phyloP scores from a whole-genome alignment of 2,797 vertebrate species.

The Myoxocephalus aenaeus region DNA sequence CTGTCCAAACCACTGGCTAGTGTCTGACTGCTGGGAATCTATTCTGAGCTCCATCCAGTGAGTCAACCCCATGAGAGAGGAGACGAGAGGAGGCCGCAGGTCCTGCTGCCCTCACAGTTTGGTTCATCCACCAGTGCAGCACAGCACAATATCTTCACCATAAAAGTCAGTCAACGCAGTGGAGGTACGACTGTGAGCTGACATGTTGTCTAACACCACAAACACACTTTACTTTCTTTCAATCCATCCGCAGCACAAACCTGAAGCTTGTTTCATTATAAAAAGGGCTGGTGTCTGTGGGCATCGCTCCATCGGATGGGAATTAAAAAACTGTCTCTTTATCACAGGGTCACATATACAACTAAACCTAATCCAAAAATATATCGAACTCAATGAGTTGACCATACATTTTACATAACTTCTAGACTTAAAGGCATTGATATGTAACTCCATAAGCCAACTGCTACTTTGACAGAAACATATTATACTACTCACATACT shows the following conservation, averaged over 20 bases:
- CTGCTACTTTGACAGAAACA: no score
- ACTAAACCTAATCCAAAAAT: not conserved
- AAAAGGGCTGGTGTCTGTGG: not conserved
- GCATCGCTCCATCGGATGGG: not conserved
- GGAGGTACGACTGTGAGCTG: slow-evolving; percentile 27
- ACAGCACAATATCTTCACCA: not conserved
- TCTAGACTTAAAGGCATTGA: not conserved
- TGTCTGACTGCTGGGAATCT: slow-evolving; percentile 57
- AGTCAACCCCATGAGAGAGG: slow-evolving; percentile 37
- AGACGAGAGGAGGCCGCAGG: not conserved
- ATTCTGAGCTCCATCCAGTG: slow-evolving; percentile 13
- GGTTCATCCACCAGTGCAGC: slow-evolving; percentile 13
- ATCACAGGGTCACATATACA: not conserved
- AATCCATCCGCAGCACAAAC: not conserved
- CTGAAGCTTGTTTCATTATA: not conserved
- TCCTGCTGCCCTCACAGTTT: slow-evolving; percentile 28
- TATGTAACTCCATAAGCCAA: no score
- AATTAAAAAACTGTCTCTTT: not conserved
- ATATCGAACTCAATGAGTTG: not conserved
- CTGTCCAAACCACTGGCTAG: slow-evolving; percentile 44
- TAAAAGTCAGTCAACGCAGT: slow-evolving; percentile 24
- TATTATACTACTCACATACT: no score
- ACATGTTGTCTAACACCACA: slow-evolving; percentile 36
- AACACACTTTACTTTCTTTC: not conserved
- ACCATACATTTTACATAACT: not conserved